Evolutionary conservation across 2,888 invertebrate species (phyloP).

Genomic region (Cantharis rustica): DNA sequence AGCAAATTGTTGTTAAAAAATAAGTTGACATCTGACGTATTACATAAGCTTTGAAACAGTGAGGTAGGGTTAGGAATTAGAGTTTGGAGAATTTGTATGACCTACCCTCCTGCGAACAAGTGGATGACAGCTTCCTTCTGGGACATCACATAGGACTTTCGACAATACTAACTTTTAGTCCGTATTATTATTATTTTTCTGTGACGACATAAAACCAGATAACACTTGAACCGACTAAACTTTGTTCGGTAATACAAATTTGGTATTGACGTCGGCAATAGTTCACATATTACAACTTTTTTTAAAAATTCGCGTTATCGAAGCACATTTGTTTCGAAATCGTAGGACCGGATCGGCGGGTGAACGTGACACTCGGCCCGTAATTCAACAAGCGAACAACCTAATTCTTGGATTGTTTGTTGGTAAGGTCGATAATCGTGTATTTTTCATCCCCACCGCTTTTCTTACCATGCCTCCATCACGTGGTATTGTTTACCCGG

Average conservation of each 20-base stretch:
- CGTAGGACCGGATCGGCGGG: background rate
- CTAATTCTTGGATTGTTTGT: conserved; percentile 42
- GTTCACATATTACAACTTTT: conserved; percentile 24
- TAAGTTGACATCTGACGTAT: conserved; percentile 19
- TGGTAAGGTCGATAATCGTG: conserved; percentile 46
- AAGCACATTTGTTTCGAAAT: background rate
- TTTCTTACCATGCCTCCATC: conserved; percentile 49
- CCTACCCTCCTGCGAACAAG: conserved; percentile 95
- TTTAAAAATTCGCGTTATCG: background rate
- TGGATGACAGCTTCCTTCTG: conserved; percentile 90
- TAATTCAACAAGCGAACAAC: conserved; percentile 32
- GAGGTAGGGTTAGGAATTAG: conserved; percentile 14
- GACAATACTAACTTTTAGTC: conserved; percentile 3
- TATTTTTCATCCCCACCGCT: conserved; percentile 37
- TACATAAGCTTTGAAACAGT: conserved; percentile 30
- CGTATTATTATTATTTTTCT: background rate
- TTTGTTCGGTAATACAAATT: conserved; percentile 4
- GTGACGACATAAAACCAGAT: conserved; percentile 7
- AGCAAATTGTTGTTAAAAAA: background rate
- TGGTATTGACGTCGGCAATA: conserved; percentile 7
- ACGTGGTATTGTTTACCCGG: conserved; percentile 53
- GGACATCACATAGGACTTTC: conserved; percentile 61
- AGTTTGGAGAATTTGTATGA: conserved; percentile 40
- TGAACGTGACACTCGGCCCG: conserved; percentile 46
- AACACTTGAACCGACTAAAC: conserved; percentile 9